A percentile compares a stretch with the other conserved stretches of the same genome.
Evolutionary conservation across 1,140 invertebrate genomes (phyloP).

Genomic region (Melipona quadrifasciata): DNA sequence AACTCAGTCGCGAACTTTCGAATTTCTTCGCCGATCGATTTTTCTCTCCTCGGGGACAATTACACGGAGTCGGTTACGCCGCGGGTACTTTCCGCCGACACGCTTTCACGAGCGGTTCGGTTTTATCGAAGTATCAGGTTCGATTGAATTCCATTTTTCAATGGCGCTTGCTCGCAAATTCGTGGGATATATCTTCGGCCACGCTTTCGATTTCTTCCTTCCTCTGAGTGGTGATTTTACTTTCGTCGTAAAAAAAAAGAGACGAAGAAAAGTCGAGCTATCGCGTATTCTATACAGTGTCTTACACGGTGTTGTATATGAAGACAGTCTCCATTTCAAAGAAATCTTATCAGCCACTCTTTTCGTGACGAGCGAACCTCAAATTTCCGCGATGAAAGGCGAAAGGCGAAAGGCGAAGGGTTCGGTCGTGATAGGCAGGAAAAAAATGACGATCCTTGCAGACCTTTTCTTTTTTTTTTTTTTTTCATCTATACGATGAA

Average conservation of each 20-base stretch:
- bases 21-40: slow-evolving; percentile 54
- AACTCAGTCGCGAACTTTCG: slow-evolving; percentile 42
- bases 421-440: background rate
- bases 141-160: background rate
- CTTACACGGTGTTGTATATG: background rate
- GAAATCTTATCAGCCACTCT: background rate
- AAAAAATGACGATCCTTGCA: background rate
- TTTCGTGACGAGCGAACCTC: background rate
- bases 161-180: background rate
- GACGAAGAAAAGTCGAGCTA: background rate
- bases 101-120: slow-evolving; percentile 63
- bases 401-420: background rate
- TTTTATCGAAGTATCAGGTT: slow-evolving; percentile 32
- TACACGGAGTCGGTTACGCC: slow-evolving; percentile 13
- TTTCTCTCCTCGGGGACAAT: slow-evolving; percentile 34
- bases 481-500: background rate
- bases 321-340: background rate
- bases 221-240: background rate
- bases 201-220: background rate
- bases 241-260: background rate
- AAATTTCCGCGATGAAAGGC: background rate
- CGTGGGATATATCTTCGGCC: background rate
- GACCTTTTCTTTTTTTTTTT: background rate
- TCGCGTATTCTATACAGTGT: background rate
- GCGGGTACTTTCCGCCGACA: slow-evolving; percentile 50